A percentile compares a stretch with the other conserved stretches of the same genome.
Conservation (phyloP, 2,113 vertebrate genomes). For the Pseudopipra pipra region DNA sequence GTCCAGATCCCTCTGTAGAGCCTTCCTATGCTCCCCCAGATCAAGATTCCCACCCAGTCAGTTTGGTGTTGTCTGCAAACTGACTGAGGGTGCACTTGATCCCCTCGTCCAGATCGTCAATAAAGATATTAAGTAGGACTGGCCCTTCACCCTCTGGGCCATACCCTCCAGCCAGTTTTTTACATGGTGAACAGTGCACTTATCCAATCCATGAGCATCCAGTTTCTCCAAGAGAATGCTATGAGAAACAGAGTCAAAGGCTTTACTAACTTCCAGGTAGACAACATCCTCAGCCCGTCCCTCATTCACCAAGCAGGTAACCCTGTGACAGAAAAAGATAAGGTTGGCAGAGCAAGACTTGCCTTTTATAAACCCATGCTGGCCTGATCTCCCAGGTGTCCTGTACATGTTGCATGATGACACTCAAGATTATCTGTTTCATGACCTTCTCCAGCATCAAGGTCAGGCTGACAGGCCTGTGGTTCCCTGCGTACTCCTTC, state of each 20-base stretch:
- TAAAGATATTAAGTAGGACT: not conserved
- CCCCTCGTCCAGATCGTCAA: not conserved
- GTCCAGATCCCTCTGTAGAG: not conserved
- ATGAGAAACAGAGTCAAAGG: not conserved
- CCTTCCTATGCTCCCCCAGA: not conserved
- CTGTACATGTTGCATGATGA: not conserved
- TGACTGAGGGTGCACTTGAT: not conserved
- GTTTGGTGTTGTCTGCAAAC: not conserved
- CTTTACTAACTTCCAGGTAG: not conserved
- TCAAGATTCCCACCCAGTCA: accelerated
- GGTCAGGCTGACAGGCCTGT: not conserved
- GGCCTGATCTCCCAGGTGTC: not conserved
- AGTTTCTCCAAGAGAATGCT: not conserved
- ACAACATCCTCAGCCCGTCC: not conserved
- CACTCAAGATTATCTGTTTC: not conserved
- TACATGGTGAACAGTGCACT: not conserved
- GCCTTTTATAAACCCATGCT: not conserved
- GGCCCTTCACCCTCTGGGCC: not conserved
- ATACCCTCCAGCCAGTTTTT: not conserved
- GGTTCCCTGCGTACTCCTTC: not conserved
- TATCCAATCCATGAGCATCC: not conserved
- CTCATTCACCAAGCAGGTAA: not conserved
- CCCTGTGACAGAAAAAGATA: not conserved
- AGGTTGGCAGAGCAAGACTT: not conserved
- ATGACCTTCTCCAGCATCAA: not conserved